Evolutionary conservation across 2,888 invertebrate species (phyloP).

Genomic region (Dysmachus trigonus): DNA sequence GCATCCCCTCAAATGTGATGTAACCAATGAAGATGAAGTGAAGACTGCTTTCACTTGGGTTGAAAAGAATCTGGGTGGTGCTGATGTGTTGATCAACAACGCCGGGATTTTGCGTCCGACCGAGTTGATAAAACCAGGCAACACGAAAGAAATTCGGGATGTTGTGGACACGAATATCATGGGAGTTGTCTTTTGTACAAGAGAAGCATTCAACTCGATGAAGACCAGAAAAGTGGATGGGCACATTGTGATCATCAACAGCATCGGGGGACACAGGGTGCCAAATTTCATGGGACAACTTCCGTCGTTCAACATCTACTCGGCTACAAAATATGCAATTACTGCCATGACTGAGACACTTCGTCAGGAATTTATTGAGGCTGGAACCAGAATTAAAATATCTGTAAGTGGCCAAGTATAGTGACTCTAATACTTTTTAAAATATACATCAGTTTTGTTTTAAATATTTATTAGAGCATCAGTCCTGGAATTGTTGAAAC

Average conservation of each 20-base stretch:
- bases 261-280: slow-evolving; percentile 57
- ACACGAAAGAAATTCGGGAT: slow-evolving; percentile 54
- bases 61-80: slow-evolving; percentile 66
- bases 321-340: slow-evolving; percentile 60
- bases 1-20: slow-evolving; percentile 65
- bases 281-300: slow-evolving; percentile 57
- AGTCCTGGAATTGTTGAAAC: slow-evolving; percentile 62
- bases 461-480: slow-evolving; percentile 55
- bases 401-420: no score
- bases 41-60: slow-evolving; percentile 66
- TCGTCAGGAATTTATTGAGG: slow-evolving; percentile 59
- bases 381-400: slow-evolving; percentile 56
- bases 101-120: slow-evolving; percentile 59
- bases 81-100: slow-evolving; percentile 70
- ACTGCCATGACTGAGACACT: slow-evolving; percentile 60
- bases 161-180: slow-evolving; percentile 65
- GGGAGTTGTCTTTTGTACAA: slow-evolving; percentile 64
- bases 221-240: slow-evolving; percentile 64
- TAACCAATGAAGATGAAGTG: slow-evolving; percentile 67
- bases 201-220: slow-evolving; percentile 66
- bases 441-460: background rate
- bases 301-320: slow-evolving; percentile 59
- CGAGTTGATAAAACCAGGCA: slow-evolving; percentile 49
- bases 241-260: slow-evolving; percentile 66
- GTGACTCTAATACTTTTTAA: background rate